These are phyloP conservation scores for Patella caerulea DNA, from an alignment of 2,888 invertebrate species.

Conservation along the genomic window DNA sequence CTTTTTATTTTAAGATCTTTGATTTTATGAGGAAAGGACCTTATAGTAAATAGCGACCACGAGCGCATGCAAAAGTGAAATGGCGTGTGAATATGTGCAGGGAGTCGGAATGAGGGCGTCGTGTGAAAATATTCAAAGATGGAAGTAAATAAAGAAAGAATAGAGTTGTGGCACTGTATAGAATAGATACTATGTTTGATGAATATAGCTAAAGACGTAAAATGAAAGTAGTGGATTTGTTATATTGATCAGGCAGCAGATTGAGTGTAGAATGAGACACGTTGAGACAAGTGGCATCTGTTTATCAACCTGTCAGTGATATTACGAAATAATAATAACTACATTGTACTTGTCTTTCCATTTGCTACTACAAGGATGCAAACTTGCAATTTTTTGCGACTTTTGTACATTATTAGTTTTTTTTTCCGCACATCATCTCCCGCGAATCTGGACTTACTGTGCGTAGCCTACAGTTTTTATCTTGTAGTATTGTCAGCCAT, in stretches of 20 bases:
- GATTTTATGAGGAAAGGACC: too few relatives aligned
- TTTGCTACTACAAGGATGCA: constrained; percentile 42
- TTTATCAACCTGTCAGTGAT: constrained; percentile 18
- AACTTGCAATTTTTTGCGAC: constrained; percentile 29
- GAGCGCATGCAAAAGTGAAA: not conserved
- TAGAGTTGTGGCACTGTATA: not conserved
- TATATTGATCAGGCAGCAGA: not conserved
- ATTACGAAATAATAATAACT: constrained; percentile 15
- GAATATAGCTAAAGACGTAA: not conserved
- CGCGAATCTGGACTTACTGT: too few relatives aligned
- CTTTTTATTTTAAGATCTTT: too few relatives aligned
- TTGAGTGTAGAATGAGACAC: not conserved
- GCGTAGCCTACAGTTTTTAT: too few relatives aligned
- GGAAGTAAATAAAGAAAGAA: constrained; percentile 13
- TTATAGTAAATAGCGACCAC: too few relatives aligned
- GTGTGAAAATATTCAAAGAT: constrained; percentile 2
- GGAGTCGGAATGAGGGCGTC: too few relatives aligned
- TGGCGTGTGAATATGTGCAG: not conserved
- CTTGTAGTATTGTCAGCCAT: too few relatives aligned
- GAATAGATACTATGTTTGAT: not conserved
- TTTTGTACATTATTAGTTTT: constrained; percentile 11
- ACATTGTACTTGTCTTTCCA: constrained; percentile 40
- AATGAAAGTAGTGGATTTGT: not conserved
- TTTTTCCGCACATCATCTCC: too few relatives aligned
- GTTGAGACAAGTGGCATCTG: too few relatives aligned